Evolutionary conservation across 64 coral and sea anemone species (phyloP), one percentile per base, ranked within the genome.

Genomic region (Anthopleura sola): DNA sequence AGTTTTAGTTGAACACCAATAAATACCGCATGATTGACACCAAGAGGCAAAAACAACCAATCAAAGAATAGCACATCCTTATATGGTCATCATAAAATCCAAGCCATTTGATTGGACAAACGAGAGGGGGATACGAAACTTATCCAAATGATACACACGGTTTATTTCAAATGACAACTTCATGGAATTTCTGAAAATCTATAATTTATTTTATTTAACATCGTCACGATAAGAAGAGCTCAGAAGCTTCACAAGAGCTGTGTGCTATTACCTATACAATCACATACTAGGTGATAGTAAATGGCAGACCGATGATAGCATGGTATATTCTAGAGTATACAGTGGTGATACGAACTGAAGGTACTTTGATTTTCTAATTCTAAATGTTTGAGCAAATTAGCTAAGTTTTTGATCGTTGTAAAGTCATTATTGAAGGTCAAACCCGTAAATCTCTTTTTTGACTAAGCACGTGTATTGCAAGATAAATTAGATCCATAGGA

Each of bases 181-280:
- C 29, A 71, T 71, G 66, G 14, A 71, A 36, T 15, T 71, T 71
- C 29, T 71, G 66, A 28, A 79, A 38, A 79, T 44, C 44, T 79
- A 79, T 79, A 79, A 79, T 79, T 79, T 79, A 79, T 79, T 79
- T 79, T 79, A 79, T 79, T 79, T 79, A 79, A 79, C 38, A 48
- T 79, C 75, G 16, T 15, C n/a, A 68, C 6, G 6, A 68, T 32
- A 7, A 68, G 62, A 21, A 68, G 62, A 68, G n/a, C 62, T 68
- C 28, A 71, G 66, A 34, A 71, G 66, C 66, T 32, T 71, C n/a
- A 71, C 21, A n/a, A 10, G 58, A 32, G 66, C 34, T 32, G n/a
- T 71, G 10, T 71, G 66, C 31, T 34, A 15, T 16, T 34, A 34
- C 17, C 28, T n/a, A 11, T 23, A 28, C 6, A 18, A 31, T 7